phyloP scores from a whole-genome alignment of 30 jellyfish, hydroid and myxozoan species.

The Morbakka virulenta region DNA sequence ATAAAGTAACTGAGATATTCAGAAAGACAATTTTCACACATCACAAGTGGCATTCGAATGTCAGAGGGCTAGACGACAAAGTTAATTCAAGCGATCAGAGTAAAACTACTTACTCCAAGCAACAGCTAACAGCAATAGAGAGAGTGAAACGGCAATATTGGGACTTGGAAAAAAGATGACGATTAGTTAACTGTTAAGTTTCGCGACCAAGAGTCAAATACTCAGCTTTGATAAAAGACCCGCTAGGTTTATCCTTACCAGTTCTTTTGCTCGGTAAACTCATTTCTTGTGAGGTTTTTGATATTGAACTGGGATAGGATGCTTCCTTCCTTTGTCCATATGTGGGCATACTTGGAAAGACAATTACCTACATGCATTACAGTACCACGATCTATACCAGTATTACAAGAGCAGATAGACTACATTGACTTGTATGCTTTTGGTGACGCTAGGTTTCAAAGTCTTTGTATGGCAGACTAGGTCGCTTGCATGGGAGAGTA shows the following conservation, averaged over 20 bases:
- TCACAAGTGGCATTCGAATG: conserved; percentile 72
- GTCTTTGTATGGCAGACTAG: conserved; percentile 32
- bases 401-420: not conserved
- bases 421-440: conserved; percentile 27
- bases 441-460: conserved; percentile 44
- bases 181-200: conserved; percentile 11
- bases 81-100: not conserved
- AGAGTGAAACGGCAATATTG: conserved; percentile 17
- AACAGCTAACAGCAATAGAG: conserved; percentile 1
- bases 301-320: conserved; percentile 35
- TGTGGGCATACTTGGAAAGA: conserved; percentile 3
- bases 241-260: conserved; percentile 49
- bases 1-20: conserved; percentile 27
- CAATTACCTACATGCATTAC: conserved; percentile 15
- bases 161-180: conserved; percentile 50
- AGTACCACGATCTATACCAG: too few relatives aligned
- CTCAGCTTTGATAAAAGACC: conserved; percentile 49
- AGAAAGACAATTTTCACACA: conserved; percentile 24
- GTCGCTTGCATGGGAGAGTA: conserved; percentile 44
- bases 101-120: not conserved
- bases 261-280: conserved; percentile 29
- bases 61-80: conserved; percentile 12
- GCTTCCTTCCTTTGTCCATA: conserved; percentile 7
- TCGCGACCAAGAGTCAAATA: conserved; percentile 1
- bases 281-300: conserved; percentile 38